Evolutionary conservation across 1,140 invertebrate genomes (phyloP), one percentile per base, ranked within the genome.

Genomic region (Cyrtorhinus lividipennis): DNA sequence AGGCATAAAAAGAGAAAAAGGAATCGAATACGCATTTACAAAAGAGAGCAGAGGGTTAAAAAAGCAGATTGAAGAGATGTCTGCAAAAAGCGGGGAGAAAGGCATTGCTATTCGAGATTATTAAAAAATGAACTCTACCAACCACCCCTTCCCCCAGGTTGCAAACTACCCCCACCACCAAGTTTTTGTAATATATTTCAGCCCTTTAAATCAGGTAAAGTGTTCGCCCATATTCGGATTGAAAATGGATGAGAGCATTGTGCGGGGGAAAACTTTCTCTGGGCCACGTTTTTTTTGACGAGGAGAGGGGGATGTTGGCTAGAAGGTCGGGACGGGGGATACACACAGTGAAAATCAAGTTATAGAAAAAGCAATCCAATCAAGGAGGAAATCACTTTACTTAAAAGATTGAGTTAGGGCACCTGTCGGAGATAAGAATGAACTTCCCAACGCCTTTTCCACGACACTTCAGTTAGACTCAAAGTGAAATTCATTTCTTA

Each of bases 331-430:
- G 48, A 20, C 3, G 48, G 20, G 20, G 48, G 48, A 3, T 53
- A 3, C 20, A 22, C 10, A 20, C 20, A 13, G 20, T 53, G 48
- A 20, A 53, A n/a, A n/a, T n/a, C n/a, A n/a, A n/a, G n/a, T n/a
- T n/a, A n/a, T n/a, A n/a, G n/a, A n/a, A n/a, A n/a, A n/a, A 53
- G 48, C 48, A 53, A 53, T 53, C 48, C 48, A 53, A 53, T 53
- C 48, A 22, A 22, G 48, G 48, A 53, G 8, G 48, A 22, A 53
- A 53, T 53, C 48, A 53, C 48, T 53, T 53, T 15, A 53, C 12
- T 53, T 53, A 53, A 38, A 38, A 38, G 30, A 53, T 53, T 22
- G 48, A 53, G 48, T 53, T 53, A 53, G 20, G 48, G 10, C 48
- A 53, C 48, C 48, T 53, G 48, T 10, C 48, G n/a, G n/a, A 44